Percentiles rank a stretch among this genome's conserved stretches.
Conservation (phyloP, 2,113 vertebrate genomes). For the Tamias sibiricus region DNA sequence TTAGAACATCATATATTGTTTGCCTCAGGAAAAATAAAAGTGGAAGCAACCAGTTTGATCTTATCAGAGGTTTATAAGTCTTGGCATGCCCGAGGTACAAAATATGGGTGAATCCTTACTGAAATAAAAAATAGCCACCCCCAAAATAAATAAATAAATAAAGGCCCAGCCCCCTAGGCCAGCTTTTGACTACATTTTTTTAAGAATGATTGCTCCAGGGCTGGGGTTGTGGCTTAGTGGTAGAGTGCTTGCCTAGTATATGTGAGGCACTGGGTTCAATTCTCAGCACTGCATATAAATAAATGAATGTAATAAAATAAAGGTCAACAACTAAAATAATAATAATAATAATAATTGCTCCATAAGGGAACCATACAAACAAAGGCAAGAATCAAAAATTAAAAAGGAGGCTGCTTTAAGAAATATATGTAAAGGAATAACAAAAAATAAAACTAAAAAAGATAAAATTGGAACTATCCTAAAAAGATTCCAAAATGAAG, state of each 20-base stretch:
- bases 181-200: not conserved
- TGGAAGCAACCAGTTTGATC: not conserved
- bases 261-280: too few relatives aligned
- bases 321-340: too few relatives aligned
- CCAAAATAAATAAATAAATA: too few relatives aligned
- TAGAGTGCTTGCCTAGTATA: too few relatives aligned
- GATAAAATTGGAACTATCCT: not conserved
- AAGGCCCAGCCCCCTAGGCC: too few relatives aligned
- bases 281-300: too few relatives aligned
- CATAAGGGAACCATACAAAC: not conserved
- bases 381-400: not conserved
- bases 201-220: not conserved
- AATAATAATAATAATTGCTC: not conserved
- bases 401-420: not conserved
- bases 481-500: not conserved
- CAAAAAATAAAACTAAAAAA: not conserved
- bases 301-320: too few relatives aligned
- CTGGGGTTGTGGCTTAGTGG: too few relatives aligned
- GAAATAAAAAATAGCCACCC: not conserved
- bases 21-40: not conserved
- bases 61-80: not conserved
- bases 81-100: not conserved
- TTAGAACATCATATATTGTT: not conserved
- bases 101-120: not conserved
- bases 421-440: not conserved